Evolutionary conservation across 2,113 vertebrate genomes (phyloP).

Genomic region (Phyllostomus discolor): DNA sequence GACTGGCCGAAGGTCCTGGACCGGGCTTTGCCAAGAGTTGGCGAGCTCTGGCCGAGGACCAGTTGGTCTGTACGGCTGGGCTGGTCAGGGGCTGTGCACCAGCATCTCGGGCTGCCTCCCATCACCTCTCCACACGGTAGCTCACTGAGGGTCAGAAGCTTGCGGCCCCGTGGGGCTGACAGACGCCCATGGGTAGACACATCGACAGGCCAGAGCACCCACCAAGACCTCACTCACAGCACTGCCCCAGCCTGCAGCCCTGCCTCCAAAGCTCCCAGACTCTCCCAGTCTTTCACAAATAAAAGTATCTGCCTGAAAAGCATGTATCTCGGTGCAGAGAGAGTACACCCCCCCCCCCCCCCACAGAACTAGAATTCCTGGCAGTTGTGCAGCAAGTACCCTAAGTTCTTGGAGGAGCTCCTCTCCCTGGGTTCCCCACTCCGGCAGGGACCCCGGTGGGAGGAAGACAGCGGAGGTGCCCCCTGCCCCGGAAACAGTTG

Average conservation of each 20-base stretch:
- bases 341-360: too few relatives aligned
- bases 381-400: neutral
- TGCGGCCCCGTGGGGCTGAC: neutral
- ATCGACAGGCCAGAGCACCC: neutral
- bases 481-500: neutral
- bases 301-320: neutral
- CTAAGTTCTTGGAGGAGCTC: neutral
- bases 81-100: neutral
- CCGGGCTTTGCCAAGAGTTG: neutral
- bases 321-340: neutral
- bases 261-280: neutral
- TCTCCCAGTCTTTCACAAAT: neutral
- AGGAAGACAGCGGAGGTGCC: neutral
- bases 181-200: neutral
- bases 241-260: neutral
- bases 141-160: neutral
- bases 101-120: neutral
- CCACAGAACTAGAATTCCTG: neutral
- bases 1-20: neutral
- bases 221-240: neutral
- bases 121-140: neutral
- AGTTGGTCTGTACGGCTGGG: neutral
- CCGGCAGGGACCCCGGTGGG: neutral
- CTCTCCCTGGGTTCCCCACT: neutral
- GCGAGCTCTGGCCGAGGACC: neutral